A percentile compares a stretch with the other conserved stretches of the same genome.
Evolutionary conservation across 2,888 invertebrate species (phyloP).

Genomic region (Brassicogethes aeneus): DNA sequence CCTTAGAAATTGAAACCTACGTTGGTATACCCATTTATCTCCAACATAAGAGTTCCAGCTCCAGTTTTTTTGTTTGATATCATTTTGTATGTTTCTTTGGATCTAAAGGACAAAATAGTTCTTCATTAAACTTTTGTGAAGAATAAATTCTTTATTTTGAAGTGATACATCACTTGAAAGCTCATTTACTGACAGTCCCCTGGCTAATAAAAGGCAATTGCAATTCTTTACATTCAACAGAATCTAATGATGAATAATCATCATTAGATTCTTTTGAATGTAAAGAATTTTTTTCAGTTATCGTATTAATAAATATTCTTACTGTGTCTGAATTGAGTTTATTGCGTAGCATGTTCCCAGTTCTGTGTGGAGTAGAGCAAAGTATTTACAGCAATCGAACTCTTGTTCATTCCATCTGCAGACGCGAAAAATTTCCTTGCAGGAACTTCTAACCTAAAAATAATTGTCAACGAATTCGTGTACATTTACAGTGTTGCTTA

Average conservation of each 20-base stretch:
- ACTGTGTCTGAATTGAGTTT: constrained; percentile 56
- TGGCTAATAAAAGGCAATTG: too few relatives aligned
- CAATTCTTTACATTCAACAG: too few relatives aligned
- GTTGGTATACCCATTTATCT: constrained; percentile 43
- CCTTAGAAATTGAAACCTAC: constrained; percentile 33
- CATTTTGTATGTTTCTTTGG: constrained; percentile 38
- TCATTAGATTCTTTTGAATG: too few relatives aligned
- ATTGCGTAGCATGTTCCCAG: constrained; percentile 57
- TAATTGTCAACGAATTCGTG: background rate
- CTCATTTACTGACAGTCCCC: too few relatives aligned
- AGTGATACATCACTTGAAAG: too few relatives aligned
- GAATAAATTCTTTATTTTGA: too few relatives aligned
- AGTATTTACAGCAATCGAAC: constrained; percentile 59
- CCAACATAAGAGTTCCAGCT: constrained; percentile 51
- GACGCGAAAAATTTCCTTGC: constrained; percentile 46
- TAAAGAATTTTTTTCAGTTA: too few relatives aligned
- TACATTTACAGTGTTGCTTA: constrained; percentile 12
- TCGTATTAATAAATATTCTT: constrained; percentile 16
- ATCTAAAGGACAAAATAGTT: constrained; percentile 44
- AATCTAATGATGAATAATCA: too few relatives aligned
- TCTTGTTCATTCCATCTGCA: constrained; percentile 53
- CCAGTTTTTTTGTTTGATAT: constrained; percentile 55
- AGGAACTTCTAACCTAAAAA: constrained; percentile 48
- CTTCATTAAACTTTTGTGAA: too few relatives aligned
- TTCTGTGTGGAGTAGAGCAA: constrained; percentile 56